These are phyloP conservation scores for Atherinosoma microstoma DNA, from an alignment of 2,797 vertebrate genomes.

Conservation along the genomic window DNA sequence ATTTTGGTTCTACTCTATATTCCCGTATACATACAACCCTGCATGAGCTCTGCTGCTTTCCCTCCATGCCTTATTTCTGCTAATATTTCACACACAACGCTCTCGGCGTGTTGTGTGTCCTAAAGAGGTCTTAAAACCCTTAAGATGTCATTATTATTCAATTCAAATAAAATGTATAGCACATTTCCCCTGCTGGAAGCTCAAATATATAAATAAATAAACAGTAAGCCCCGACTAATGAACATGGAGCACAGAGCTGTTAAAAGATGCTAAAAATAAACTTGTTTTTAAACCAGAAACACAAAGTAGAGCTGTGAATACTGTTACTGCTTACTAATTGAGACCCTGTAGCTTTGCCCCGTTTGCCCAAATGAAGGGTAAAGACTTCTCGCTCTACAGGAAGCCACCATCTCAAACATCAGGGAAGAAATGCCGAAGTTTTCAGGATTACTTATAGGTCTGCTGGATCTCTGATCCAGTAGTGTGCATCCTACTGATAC, in stretches of 20 bases:
- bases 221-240: neutral
- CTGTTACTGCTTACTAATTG: neutral
- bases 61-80: constrained; percentile 8
- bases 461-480: neutral
- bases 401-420: constrained; percentile 7
- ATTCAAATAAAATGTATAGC: constrained; percentile 3
- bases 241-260: constrained; percentile 10
- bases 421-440: neutral
- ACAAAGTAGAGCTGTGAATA: neutral
- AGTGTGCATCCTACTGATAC: neutral
- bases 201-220: constrained; percentile 16
- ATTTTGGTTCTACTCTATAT: neutral
- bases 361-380: constrained; percentile 10
- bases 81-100: neutral
- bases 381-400: neutral
- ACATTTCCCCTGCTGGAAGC: constrained; percentile 1
- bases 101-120: neutral
- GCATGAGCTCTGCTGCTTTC: neutral
- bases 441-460: too few species aligned
- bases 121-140: constrained; percentile 14
- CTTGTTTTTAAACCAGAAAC: constrained; percentile 1
- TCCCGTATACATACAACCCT: constrained; percentile 3
- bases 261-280: constrained; percentile 33
- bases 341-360: constrained; percentile 25
- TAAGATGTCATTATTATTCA: constrained; percentile 31